Evolutionary conservation across 1,140 invertebrate genomes (phyloP), one percentile per base, ranked within the genome.

Genomic region (Psilanteris sp.): DNA sequence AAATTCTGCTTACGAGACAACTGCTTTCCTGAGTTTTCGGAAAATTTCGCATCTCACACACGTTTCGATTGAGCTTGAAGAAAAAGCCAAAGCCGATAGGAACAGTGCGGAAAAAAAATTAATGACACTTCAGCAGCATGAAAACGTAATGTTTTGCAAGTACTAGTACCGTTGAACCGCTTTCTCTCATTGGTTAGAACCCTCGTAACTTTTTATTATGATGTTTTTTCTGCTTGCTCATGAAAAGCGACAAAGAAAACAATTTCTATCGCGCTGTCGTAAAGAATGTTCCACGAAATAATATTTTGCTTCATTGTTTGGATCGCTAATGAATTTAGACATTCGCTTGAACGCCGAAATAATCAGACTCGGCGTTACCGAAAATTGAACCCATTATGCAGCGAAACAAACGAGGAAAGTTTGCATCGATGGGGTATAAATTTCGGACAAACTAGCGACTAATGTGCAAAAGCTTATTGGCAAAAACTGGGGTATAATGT

Each of bases 341-440:
- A 77, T 77, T 72, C 67, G 59, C 34, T 72, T 57, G 46, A 41
- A 11, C 41, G 2, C 9, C 22, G 54, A 46, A 68, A 66, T 54
- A 48, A 22, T 66, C 36, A 24, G 34, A 70, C 29, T 67, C 66
- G 41, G 52, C 46, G 34, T 59, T 31, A 14, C 43, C 57, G 62
- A 68, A 64, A 72, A 72, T 27, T 61, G 41, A 72, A 50, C 24
- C 62, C 57, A 77, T 77, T 77, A 72, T 68, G 24, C 10, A 29
- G 18, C 27, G 39, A 50, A 77, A 77, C 68, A 46, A 77, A 77
- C 62, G 75, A 77, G 67, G 22, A 64, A 77, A 77, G 75, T 72
- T 77, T 37, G 13, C 44, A 27, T 52, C 66, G 61, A 77, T 77
- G 34, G 68, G 62, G 41, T 77, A 54, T 77, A 72, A 72, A 77